These are phyloP conservation scores for Sialia sialis DNA, from an alignment of 2,113 vertebrate species.

Conservation along the genomic window DNA sequence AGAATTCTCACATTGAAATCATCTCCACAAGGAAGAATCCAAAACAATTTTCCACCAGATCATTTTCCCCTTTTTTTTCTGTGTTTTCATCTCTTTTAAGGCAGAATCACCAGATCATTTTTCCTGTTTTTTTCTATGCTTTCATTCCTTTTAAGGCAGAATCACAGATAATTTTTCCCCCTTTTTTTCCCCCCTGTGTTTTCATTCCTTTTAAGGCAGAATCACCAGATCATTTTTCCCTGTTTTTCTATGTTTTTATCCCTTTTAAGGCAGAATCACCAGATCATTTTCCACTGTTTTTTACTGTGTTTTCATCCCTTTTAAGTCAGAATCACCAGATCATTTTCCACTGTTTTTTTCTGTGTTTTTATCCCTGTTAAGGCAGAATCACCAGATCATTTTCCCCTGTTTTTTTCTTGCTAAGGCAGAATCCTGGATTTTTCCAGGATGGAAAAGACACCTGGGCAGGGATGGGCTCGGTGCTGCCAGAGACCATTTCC, in stretches of 20 bases:
- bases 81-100: no score
- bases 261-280: neutral
- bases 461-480: neutral
- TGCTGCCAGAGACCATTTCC: neutral
- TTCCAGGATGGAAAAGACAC: neutral
- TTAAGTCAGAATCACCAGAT: no score
- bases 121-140: neutral
- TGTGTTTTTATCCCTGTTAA: no score
- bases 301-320: no score
- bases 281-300: neutral
- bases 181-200: no score
- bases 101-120: neutral
- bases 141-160: no score
- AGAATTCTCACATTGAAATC: fast-evolving
- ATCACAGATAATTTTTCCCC: neutral
- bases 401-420: neutral
- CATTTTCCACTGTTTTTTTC: neutral
- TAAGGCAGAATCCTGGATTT: neutral
- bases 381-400: neutral
- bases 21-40: neutral
- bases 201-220: neutral
- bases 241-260: no score
- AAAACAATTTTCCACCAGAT: neutral
- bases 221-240: neutral
- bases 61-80: neutral